Conservation (phyloP, 1,140 invertebrate genomes). For the Andrena cerasifolii region DNA sequence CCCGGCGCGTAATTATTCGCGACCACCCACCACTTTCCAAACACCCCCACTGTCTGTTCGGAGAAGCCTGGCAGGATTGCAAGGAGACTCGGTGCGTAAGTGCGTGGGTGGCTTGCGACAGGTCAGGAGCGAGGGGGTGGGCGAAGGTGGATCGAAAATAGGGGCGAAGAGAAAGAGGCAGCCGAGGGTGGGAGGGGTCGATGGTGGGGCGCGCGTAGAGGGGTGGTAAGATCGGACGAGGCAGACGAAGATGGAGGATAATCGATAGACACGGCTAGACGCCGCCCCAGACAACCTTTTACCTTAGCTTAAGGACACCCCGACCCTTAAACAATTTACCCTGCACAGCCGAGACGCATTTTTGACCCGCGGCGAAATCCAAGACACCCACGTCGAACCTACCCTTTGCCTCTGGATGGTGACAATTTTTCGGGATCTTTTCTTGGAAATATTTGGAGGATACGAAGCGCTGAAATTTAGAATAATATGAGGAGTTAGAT, state of each 20-base stretch:
- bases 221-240: slow-evolving; percentile 66
- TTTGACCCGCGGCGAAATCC: slow-evolving; percentile 25
- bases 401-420: too few species aligned
- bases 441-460: not conserved
- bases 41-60: too few species aligned
- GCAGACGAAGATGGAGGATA: slow-evolving; percentile 77
- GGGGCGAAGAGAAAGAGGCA: slow-evolving; percentile 26
- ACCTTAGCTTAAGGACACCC: slow-evolving; percentile 78
- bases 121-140: slow-evolving; percentile 75
- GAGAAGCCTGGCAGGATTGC: not conserved
- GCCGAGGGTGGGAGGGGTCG: slow-evolving; percentile 21
- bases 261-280: slow-evolving; percentile 83
- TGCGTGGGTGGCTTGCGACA: slow-evolving; percentile 78
- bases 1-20: not conserved
- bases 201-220: slow-evolving; percentile 38
- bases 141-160: slow-evolving; percentile 42
- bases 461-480: too few species aligned
- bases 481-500: too few species aligned
- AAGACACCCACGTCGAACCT: slow-evolving; percentile 4
- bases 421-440: not conserved
- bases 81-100: slow-evolving; percentile 64
- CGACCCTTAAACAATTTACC: slow-evolving; percentile 78
- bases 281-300: slow-evolving; percentile 82
- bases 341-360: slow-evolving; percentile 55
- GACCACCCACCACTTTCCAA: too few species aligned